These are phyloP conservation scores for Pogonomyrmex barbatus DNA, from an alignment of 1,140 invertebrate species.

Conservation along the genomic window DNA sequence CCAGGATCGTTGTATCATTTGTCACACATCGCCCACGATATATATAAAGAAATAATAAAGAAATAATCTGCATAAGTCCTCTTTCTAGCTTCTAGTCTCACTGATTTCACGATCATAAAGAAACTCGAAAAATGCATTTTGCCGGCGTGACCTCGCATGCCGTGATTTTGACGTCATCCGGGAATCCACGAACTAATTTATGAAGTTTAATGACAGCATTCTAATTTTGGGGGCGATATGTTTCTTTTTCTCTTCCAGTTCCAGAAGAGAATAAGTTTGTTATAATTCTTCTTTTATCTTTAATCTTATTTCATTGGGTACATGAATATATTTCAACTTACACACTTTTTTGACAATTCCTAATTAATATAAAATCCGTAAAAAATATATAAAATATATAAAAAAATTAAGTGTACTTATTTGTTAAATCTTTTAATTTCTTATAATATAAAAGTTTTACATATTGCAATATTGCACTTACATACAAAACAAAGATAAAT, in stretches of 20 bases:
- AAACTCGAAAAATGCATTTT: slow-evolving; percentile 5
- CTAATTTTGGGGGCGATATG: background rate
- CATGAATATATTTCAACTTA: background rate
- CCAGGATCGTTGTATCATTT: background rate
- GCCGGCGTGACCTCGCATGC: slow-evolving; percentile 7
- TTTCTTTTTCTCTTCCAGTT: background rate
- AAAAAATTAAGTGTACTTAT: background rate
- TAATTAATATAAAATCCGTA: background rate
- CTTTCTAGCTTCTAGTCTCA: background rate
- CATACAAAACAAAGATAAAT: background rate
- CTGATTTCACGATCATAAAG: background rate
- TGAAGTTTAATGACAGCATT: slow-evolving; percentile 22
- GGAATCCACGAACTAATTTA: slow-evolving; percentile 38
- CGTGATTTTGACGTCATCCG: slow-evolving; percentile 26
- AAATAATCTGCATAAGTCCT: slow-evolving; percentile 23
- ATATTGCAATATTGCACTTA: background rate
- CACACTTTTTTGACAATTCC: background rate
- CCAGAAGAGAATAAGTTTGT: background rate
- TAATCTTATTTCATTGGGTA: background rate
- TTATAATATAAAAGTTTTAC: background rate
- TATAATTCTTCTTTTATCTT: background rate
- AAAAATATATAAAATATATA: background rate
- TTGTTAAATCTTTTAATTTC: slow-evolving; percentile 1
- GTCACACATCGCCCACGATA: background rate
- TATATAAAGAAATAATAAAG: background rate